These are phyloP conservation scores for Scelioninae gen. 1 DNA, from an alignment of 2,888 invertebrate species.

Conservation along the genomic window DNA sequence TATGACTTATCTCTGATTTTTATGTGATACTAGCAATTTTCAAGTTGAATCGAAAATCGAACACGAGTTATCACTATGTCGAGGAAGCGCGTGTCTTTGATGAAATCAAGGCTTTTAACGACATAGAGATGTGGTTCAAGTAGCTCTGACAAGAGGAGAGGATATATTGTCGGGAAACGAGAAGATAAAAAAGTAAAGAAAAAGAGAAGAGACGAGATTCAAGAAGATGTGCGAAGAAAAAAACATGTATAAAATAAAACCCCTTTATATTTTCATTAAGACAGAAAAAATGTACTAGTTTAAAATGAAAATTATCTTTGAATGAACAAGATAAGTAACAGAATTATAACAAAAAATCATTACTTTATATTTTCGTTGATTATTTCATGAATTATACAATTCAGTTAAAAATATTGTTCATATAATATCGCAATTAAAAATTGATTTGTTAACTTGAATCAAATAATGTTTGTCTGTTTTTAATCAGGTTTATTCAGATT, in stretches of 20 bases:
- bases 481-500: no score
- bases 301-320: no score
- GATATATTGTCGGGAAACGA: slow-evolving; percentile 59
- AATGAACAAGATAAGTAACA: background rate
- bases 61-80: slow-evolving; percentile 56
- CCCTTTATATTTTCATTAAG: no score
- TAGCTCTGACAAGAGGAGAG: slow-evolving; percentile 51
- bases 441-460: no score
- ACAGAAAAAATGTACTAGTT: no score
- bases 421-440: no score
- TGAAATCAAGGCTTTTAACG: slow-evolving; percentile 67
- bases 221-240: slow-evolving; percentile 12
- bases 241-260: no score
- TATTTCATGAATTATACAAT: no score
- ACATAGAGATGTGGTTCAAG: slow-evolving; percentile 62
- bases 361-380: no score
- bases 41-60: slow-evolving; percentile 57
- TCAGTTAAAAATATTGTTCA: no score
- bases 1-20: slow-evolving; percentile 43
- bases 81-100: slow-evolving; percentile 60
- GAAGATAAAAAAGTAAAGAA: slow-evolving; percentile 40
- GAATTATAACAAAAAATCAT: no score
- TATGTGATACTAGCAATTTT: slow-evolving; percentile 50
- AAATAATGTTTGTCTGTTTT: no score
- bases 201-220: slow-evolving; percentile 48